Base-by-base conservation (phyloP, 2,797 vertebrate genomes). In the Setipinna tenuifilis region DNA sequence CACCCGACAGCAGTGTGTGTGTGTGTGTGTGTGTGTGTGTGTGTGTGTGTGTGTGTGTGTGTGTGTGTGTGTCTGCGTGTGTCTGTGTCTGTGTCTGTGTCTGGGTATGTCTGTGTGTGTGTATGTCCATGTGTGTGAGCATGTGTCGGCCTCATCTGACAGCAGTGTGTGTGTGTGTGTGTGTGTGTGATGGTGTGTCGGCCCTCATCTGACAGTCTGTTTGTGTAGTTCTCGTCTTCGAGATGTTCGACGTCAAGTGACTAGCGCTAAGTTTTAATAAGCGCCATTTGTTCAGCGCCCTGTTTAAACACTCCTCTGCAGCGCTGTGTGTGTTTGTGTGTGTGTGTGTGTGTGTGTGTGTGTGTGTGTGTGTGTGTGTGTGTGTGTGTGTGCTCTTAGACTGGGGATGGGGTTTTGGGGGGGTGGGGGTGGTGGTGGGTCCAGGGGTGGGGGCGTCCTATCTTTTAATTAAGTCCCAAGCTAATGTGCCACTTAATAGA, bases 401-500 rank as follows among this genome's bases (percentile, higher is more conserved):
- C 3, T 48, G 14, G 1, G 50, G 50, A 14, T 54, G 50, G 50
- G 50, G 14, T 54, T 14, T 10, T 48, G 46, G 46, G 3, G 3
- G 46, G 46, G 10, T 9, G 14, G 50, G 50, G 50, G 14, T 54
- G 50, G 50, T 54, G 50, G 50, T 9, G 50, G 35, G 35, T 65
- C 23, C 2, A 65, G 3, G 23, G 28, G 23, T 25, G 61, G 62
- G 23, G 62, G 62, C 91, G 35, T 41, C 92, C 87, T 96, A 95
- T 95, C 95, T 96, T 96, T 96, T 96, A 96, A 96, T 96, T 96
- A 96, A 95, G 93, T 95, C 94, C 92, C 81, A 81, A 92, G 93
- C 95, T 96, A 96, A 96, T 96, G 94, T 96, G 94, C 93, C 94
- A 94, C 94, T 95, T 96, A 96, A 96, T 95, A 95, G 94, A 94